Evolutionary conservation across 1,140 invertebrate species (phyloP), one percentile per base, ranked within the genome.

Genomic region (Drosophila sp.): DNA sequence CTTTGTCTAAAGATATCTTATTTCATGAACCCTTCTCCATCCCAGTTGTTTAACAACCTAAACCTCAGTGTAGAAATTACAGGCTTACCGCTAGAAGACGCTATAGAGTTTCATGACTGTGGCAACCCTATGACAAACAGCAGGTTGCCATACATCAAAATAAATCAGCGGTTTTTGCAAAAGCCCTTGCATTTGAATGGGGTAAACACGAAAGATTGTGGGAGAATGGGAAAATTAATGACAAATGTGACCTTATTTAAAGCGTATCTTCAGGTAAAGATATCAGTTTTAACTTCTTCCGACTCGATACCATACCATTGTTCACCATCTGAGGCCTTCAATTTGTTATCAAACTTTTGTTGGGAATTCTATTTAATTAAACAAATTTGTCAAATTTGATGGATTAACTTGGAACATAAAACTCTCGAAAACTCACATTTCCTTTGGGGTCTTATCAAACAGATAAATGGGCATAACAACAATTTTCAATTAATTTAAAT

Each of bases 341-440:
- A 29, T 27, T 61, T 17, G 44, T 55, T 55, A 64, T 73, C 66
- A 41, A 23, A 47, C 23, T 27, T 25, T 50, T 50, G 41, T 41
- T 10, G 38, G 33, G 23, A 50, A n/a, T 30, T 50, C 27, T 60
- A 32, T 57, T 74, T 74, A 70, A 74, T 74, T 70, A 70, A 70
- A 38, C 29, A 7, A 66, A 56, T 57, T 29, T 61, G 57, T 57
- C 64, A 61, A 56, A 61, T 61, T 66, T 74, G 62, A 66, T 70
- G 56, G 44, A 50, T 50, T 50, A 50, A 58, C 30, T 32, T 57
- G 5, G n/a, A 8, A 47, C 17, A 17, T 17, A 25, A 47, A 7
- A 50, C 23, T 25, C 25, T 17, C 6, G 11, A 47, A 17, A 47
- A 47, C 35, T 11, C 10, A 50, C 23, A 25, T 27, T 50, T 50